Evolutionary conservation across 1,140 invertebrate species (phyloP).

Genomic region (Oreohelix idahoensis): DNA sequence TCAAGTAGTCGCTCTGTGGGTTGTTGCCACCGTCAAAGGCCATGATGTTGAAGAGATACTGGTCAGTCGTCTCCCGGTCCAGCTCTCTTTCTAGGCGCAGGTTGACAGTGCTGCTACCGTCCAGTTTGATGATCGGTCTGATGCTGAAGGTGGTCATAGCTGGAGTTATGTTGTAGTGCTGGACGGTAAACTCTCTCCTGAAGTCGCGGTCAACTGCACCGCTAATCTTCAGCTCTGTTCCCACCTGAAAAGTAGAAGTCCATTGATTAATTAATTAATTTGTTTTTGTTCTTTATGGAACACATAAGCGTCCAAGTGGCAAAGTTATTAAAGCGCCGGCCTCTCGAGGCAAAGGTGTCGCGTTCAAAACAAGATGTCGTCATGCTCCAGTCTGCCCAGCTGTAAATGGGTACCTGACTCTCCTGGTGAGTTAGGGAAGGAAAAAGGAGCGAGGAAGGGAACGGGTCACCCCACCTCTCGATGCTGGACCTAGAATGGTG

Average conservation of each 20-base stretch:
- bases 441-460: too few species aligned
- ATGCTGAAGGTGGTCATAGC: slow-evolving; percentile 43
- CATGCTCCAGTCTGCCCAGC: too few species aligned
- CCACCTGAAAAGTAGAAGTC: slow-evolving; percentile 67
- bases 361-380: too few species aligned
- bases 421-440: too few species aligned
- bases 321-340: too few species aligned
- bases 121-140: slow-evolving; percentile 43
- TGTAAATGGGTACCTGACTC: too few species aligned
- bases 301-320: too few species aligned
- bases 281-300: too few species aligned
- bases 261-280: too few species aligned
- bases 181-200: slow-evolving; percentile 45
- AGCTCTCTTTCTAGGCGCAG: slow-evolving; percentile 66
- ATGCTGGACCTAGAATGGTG: too few species aligned
- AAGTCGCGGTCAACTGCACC: slow-evolving; percentile 78
- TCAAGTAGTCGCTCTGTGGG: slow-evolving; percentile 51
- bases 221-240: slow-evolving; percentile 85
- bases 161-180: slow-evolving; percentile 45
- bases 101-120: slow-evolving; percentile 54
- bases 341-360: too few species aligned
- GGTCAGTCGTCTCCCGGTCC: slow-evolving; percentile 85
- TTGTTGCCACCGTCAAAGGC: slow-evolving; percentile 79
- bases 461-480: too few species aligned
- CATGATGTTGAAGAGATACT: slow-evolving; percentile 85